Conservation (phyloP, 2,797 vertebrate genomes). For the Remorina albescens region DNA sequence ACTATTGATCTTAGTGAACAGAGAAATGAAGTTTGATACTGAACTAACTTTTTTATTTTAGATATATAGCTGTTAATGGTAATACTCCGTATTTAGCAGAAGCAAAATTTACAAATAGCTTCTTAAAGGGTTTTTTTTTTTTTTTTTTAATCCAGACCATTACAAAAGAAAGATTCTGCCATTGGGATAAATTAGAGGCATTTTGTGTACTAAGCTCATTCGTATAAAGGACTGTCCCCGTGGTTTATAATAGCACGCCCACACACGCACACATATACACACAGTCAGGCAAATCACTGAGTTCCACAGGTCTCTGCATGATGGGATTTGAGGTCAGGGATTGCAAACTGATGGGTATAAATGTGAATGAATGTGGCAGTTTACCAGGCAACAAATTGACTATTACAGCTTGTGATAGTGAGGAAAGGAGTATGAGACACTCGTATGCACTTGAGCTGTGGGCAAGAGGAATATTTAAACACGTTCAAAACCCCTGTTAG, state of each 20-base stretch:
- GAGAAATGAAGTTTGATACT: no score
- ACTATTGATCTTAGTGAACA: no score
- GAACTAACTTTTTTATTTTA: no score
- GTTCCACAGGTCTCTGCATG: conserved; percentile 10
- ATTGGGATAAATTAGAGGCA: no score
- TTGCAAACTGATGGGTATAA: conserved; percentile 43
- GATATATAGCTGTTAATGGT: no score
- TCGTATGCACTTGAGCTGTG: conserved; percentile 35
- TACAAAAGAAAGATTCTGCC: no score
- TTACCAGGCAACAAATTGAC: conserved; percentile 48
- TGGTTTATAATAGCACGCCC: neutral
- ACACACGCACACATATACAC: conserved; percentile 5
- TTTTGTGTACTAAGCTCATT: neutral
- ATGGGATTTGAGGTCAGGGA: conserved; percentile 24
- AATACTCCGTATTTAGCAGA: no score
- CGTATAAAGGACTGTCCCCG: conserved; percentile 7
- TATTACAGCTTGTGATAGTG: conserved; percentile 53
- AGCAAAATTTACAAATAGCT: no score
- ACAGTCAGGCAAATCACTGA: conserved; percentile 12
- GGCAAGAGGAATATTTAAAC: conserved; percentile 55
- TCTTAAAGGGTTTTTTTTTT: no score
- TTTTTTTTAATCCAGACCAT: no score
- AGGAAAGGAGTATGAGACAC: conserved; percentile 43
- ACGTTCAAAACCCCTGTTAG: conserved; percentile 61
- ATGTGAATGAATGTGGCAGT: conserved; percentile 43